A percentile compares a stretch with the other conserved stretches of the same genome.
Conservation (phyloP, 1,140 invertebrate species). For the Drosophila elegans region DNA sequence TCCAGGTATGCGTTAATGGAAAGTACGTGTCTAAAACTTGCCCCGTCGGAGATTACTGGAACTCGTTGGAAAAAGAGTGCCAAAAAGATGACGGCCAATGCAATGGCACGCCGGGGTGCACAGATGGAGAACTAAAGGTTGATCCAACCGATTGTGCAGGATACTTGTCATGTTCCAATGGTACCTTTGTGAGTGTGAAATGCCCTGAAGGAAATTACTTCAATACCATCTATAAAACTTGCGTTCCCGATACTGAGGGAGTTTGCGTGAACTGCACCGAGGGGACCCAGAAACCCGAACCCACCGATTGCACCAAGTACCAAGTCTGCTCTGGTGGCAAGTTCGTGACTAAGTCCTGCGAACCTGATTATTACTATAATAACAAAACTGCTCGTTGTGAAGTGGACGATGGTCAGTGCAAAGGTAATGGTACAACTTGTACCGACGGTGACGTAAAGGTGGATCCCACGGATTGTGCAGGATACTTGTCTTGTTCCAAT, state of each 20-base stretch:
- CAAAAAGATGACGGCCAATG: constrained; percentile 13
- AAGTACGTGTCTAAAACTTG: constrained; percentile 24
- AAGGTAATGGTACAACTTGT: constrained; percentile 15
- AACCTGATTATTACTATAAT: background rate
- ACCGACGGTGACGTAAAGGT: background rate
- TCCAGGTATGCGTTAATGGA: constrained; percentile 5
- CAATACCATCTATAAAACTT: background rate
- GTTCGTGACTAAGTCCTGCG: constrained; percentile 14
- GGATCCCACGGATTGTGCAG: constrained; percentile 24
- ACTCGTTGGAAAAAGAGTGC: background rate
- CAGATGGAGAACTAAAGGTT: background rate
- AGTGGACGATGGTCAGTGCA: constrained; percentile 30
- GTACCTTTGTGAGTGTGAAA: background rate
- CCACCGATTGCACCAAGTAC: constrained; percentile 21
- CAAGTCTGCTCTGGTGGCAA: constrained; percentile 11
- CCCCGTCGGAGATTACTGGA: constrained; percentile 3
- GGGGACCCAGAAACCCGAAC: background rate
- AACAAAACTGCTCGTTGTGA: background rate
- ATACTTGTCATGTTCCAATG: constrained; percentile 1
- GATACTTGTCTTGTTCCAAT: constrained; percentile 13
- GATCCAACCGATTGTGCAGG: constrained; percentile 1
- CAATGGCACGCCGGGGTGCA: constrained; percentile 11
- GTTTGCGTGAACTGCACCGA: constrained; percentile 20
- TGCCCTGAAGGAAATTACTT: constrained; percentile 8
- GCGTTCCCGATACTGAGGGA: background rate